A percentile compares a stretch with the other conserved stretches of the same genome.
These are phyloP conservation scores for Rhinolophus sinicus DNA, from an alignment of 2,113 vertebrate genomes.

Conservation along the genomic window DNA sequence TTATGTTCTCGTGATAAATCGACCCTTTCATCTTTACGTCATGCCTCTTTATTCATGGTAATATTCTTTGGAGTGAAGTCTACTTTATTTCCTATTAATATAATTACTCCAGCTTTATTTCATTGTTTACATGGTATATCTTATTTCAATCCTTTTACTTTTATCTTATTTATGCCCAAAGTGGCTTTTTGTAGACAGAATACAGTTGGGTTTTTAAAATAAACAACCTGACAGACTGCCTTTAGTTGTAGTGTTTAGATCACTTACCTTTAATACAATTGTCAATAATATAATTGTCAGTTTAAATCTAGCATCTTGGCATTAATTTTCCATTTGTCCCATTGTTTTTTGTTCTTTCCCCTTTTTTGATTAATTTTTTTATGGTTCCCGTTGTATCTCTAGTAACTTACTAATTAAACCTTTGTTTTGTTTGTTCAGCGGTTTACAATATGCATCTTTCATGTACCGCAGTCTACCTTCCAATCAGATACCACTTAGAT, in stretches of 20 bases:
- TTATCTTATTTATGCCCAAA: background rate
- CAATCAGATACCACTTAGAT: background rate
- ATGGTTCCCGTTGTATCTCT: background rate
- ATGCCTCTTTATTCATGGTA: background rate
- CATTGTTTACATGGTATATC: background rate
- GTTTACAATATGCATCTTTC: background rate
- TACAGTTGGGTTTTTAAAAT: background rate
- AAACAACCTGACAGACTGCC: background rate
- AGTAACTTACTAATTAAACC: background rate
- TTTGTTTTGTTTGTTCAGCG: background rate
- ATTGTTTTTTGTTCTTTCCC: background rate
- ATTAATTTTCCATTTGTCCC: background rate
- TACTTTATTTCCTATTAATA: background rate
- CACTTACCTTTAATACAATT: background rate
- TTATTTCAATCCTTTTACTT: conserved; percentile 6
- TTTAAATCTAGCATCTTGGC: background rate
- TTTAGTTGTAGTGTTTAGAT: background rate
- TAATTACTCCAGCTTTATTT: background rate
- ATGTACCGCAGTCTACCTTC: background rate
- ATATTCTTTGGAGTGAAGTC: background rate
- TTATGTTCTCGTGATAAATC: background rate
- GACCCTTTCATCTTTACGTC: background rate
- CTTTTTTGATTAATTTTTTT: background rate
- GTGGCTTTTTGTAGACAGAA: background rate
- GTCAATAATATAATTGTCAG: background rate